phyloP scores from a whole-genome alignment of 2,113 vertebrate genomes.

The Zosterops lateralis region DNA sequence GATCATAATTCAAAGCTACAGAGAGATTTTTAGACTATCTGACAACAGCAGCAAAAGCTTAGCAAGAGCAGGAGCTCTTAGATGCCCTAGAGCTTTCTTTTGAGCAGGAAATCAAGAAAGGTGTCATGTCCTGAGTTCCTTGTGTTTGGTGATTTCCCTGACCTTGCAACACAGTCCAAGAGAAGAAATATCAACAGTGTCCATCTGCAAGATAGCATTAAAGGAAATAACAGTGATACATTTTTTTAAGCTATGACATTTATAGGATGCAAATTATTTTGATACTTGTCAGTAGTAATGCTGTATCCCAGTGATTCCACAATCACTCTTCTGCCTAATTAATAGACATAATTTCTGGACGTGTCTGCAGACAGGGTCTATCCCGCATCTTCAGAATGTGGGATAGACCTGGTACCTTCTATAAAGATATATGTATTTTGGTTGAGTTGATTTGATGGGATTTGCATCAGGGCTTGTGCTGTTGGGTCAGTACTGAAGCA shows the following conservation, averaged over 20 bases:
- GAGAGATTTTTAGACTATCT: background rate
- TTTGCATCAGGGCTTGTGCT: background rate
- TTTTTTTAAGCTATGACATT: background rate
- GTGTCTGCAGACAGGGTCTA: background rate
- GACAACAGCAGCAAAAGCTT: background rate
- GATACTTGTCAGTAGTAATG: background rate
- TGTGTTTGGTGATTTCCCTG: background rate
- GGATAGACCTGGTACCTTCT: background rate
- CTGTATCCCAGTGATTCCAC: background rate
- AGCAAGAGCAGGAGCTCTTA: background rate
- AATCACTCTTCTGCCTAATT: background rate
- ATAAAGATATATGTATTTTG: background rate
- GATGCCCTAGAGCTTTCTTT: background rate
- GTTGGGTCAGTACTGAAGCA: background rate
- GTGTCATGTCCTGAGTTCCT: background rate
- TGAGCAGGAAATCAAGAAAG: background rate
- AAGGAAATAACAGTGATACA: background rate
- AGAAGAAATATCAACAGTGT: background rate
- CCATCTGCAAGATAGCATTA: background rate
- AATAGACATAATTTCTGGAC: background rate
- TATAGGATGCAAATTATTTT: background rate
- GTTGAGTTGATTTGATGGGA: background rate
- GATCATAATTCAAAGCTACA: constrained; percentile 28
- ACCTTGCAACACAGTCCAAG: background rate
- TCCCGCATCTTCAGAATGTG: background rate